Evolutionary conservation across 2,113 vertebrate species (phyloP).

Genomic region (Poicephalus meyeri): DNA sequence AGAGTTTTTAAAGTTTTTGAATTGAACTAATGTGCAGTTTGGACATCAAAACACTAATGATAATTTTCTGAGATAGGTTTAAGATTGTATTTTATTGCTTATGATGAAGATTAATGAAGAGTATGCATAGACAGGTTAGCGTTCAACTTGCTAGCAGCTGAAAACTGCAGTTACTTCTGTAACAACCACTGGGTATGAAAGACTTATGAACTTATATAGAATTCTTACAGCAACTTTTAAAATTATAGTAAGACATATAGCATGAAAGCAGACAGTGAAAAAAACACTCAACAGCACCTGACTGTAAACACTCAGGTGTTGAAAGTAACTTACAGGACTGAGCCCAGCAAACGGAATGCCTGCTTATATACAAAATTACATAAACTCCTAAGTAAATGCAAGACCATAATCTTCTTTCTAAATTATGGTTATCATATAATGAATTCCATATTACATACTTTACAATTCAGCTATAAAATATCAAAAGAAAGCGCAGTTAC

Average conservation of each 20-base stretch:
- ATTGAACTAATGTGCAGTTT: not conserved
- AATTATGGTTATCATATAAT: not conserved
- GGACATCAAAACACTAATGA: not conserved
- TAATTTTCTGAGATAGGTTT: not conserved
- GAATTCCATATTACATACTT: not conserved
- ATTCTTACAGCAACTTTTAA: not conserved
- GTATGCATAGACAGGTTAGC: slow-evolving; percentile 26
- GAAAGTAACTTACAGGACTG: not conserved
- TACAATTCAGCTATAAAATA: not conserved
- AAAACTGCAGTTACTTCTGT: not conserved
- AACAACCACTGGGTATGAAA: not conserved
- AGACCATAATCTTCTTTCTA: not conserved
- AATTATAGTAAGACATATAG: not conserved
- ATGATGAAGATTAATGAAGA: not conserved
- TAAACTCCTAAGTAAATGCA: not conserved
- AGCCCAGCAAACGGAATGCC: not conserved
- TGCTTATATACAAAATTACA: not conserved
- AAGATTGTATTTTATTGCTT: slow-evolving; percentile 44
- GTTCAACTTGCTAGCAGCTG: not conserved
- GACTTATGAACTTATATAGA: fast-evolving
- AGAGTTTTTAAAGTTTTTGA: not conserved
- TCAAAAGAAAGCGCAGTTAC: not conserved
- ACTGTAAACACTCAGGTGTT: not conserved
- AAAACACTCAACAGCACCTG: not conserved
- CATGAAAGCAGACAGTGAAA: not conserved